Evolutionary conservation across 1,140 invertebrate genomes (phyloP), one percentile per base, ranked within the genome.

Genomic region (Cephus cinctus): DNA sequence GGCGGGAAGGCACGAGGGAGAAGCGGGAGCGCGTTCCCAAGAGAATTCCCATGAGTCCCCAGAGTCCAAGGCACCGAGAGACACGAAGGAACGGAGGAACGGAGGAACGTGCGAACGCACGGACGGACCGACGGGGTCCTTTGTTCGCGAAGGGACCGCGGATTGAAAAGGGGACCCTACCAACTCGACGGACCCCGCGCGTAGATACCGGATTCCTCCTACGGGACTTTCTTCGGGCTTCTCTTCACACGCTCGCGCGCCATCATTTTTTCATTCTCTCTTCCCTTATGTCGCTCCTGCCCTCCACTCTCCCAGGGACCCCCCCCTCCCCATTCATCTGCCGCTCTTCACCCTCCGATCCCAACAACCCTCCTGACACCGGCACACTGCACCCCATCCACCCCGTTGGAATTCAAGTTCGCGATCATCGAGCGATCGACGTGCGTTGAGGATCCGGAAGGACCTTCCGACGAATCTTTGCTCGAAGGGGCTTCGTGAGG

Each of bases 181-280:
- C 46, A 48, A 15, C 46, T 2, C 16, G 25, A 36, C 23, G 21
- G 50, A 54, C 31, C 31, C 43, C 34, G 41, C 40, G 54, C 16
- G 31, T 36, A 42, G 16, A 27, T 49, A 48, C 50, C 42, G 43
- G 44, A 5, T 41, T 62, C 38, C 41, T 32, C 31, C 51, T 47
- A 52, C 61, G 53, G 56, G 44, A 61, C 54, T 63, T 56, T 61
- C 43, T 53, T 54, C 45, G 18, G 15, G 14, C 22, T 50, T 50
- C 27, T 53, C 53, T 63, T 63, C 58, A 50, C 61, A 63, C 58
- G 61, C 58, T 54, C n/a, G n/a, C n/a, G n/a, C n/a, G n/a, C n/a
- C n/a, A n/a, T n/a, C n/a, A n/a, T n/a, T n/a, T n/a, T n/a, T n/a
- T n/a, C n/a, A n/a, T n/a, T n/a, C n/a, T n/a, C 50, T 20, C 30